These are phyloP conservation scores for Baccha elongata DNA, from an alignment of 2,888 invertebrate species.

Conservation along the genomic window DNA sequence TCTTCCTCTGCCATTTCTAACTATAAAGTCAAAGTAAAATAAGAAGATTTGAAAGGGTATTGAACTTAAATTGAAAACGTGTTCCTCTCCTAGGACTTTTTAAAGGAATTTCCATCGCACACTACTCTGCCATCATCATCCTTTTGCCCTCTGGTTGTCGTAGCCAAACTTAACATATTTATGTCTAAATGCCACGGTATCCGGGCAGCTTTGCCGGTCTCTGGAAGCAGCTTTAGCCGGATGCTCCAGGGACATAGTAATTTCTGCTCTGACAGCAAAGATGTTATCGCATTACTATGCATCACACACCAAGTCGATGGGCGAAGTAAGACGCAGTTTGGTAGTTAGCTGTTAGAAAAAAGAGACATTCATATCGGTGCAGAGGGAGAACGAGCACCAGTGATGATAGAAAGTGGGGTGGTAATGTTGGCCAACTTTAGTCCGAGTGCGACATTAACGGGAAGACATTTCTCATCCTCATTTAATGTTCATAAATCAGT, in stretches of 20 bases:
- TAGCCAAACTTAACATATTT: slow-evolving; percentile 65
- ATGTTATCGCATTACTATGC: slow-evolving; percentile 71
- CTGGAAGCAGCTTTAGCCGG: slow-evolving; percentile 53
- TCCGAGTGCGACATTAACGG: slow-evolving; percentile 48
- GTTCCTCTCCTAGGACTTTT: neutral
- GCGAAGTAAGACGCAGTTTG: slow-evolving; percentile 14
- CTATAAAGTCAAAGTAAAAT: neutral
- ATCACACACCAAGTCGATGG: slow-evolving; percentile 52
- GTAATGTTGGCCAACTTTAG: slow-evolving; percentile 41
- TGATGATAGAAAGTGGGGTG: slow-evolving; percentile 44
- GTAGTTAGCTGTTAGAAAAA: slow-evolving; percentile 1
- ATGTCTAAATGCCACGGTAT: slow-evolving; percentile 66
- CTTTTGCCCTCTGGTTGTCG: slow-evolving; percentile 7
- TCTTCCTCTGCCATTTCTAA: neutral
- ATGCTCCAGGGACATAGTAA: slow-evolving; percentile 67
- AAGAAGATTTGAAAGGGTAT: neutral
- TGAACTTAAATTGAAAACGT: slow-evolving; percentile 54
- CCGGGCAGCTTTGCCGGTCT: slow-evolving; percentile 48
- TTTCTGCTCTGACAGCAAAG: slow-evolving; percentile 66
- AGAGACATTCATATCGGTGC: slow-evolving; percentile 20
- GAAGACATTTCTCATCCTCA: slow-evolving; percentile 67
- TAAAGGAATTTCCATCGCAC: slow-evolving; percentile 14
- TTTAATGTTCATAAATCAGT: slow-evolving; percentile 74
- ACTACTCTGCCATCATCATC: neutral
- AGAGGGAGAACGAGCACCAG: neutral